Base-by-base conservation (phyloP, 2,113 vertebrate genomes). In the Varanus salvator region DNA sequence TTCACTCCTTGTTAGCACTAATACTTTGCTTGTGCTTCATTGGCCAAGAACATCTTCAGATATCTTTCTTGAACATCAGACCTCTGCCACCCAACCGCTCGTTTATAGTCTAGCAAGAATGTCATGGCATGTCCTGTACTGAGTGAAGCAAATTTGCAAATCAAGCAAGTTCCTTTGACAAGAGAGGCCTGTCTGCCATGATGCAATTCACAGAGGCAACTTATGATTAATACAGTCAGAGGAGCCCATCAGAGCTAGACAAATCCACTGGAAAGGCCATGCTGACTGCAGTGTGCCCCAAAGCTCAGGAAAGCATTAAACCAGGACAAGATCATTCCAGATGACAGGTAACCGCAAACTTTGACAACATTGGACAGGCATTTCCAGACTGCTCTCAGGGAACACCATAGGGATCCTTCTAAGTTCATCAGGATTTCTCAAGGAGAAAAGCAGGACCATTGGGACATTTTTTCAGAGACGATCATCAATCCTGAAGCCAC, bases 191-290 rank as follows among this genome's bases (percentile, higher is more conserved):
- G 92, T 92, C 90, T 91, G 88, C 64, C 90, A 92, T 95, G 93
- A 95, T 96, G 92, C 95, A 92, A 93, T 96, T 96, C 93, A 93
- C 87, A 89, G 74, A 92, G 54, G 92, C 89, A 89, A 88, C 90
- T 90, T 90, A 89, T 90, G 60, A 64, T 91, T 96, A 96, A 95
- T 95, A 93, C 94, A 95, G 90, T 90, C 90, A 95, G 89, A 15
- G 90, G 92, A 94, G 93, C 93, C 91, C 68, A 92, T 52, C 48
- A 92, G 92, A 93, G 92, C 95, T 90, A 91, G 89, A 84, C 48
- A 91, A 96, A 96, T 93, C 93, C 94, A 14, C 90, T 91, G 23
- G 80, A 87, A 93, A 71, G 92, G 77, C 68, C 88, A 87, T 87
- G 71, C 52, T 91, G 27, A 85, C 80, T 89, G 74, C 8, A 12